A percentile compares a stretch with the other conserved stretches of the same genome.
Conservation (phyloP, 2,797 vertebrate species). For the Garrulus glandarius region DNA sequence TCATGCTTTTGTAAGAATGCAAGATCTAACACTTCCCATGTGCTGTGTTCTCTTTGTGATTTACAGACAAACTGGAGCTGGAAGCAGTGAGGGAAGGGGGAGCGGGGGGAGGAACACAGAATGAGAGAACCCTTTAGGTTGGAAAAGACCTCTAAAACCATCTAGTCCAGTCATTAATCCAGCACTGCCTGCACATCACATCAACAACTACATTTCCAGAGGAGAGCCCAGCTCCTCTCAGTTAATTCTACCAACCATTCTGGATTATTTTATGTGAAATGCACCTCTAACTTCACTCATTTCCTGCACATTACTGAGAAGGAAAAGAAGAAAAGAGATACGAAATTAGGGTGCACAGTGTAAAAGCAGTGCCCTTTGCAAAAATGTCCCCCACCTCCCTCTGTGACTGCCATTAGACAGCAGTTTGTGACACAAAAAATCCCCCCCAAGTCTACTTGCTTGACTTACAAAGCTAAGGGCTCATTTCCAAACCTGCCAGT, state of each 20-base stretch:
- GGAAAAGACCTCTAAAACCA: neutral
- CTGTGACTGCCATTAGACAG: neutral
- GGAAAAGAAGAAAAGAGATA: neutral
- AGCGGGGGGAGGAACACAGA: neutral
- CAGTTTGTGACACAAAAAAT: neutral
- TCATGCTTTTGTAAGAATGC: neutral
- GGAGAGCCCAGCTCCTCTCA: neutral
- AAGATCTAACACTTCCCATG: neutral
- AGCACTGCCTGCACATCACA: neutral
- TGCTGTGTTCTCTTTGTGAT: neutral
- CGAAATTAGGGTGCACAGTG: neutral
- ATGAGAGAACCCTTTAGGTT: neutral
- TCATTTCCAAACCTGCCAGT: neutral
- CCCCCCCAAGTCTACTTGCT: neutral
- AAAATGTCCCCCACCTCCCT: neutral
- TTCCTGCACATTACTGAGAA: neutral
- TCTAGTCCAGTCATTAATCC: neutral
- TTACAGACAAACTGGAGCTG: neutral
- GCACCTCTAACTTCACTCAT: neutral
- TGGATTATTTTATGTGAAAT: neutral
- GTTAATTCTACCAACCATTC: neutral
- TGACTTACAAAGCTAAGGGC: neutral
- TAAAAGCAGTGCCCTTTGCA: neutral
- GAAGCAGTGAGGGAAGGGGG: neutral
- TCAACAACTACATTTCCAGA: neutral